Conservation (phyloP, 2,888 invertebrate species). For the Ophioninae sp. region DNA sequence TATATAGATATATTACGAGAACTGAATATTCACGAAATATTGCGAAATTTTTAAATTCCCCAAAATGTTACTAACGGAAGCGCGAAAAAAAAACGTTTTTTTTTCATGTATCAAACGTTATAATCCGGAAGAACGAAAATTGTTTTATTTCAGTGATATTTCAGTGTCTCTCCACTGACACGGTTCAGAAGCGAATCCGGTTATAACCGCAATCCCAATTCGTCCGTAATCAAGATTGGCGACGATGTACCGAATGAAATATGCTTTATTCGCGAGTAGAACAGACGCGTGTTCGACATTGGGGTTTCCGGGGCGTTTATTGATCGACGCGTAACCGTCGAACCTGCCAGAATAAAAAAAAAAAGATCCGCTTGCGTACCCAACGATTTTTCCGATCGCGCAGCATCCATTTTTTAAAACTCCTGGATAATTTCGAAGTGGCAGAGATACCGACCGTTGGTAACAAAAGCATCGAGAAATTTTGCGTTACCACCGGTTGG, state of each 20-base stretch:
- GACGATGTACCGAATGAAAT: conserved; percentile 2
- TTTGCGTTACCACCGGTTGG: neutral
- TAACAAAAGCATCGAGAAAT: neutral
- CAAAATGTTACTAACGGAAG: neutral
- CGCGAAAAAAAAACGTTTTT: neutral
- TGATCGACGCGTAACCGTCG: conserved; percentile 37
- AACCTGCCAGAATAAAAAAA: neutral
- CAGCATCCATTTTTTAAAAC: neutral
- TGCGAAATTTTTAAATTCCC: neutral
- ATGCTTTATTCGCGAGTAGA: conserved; percentile 17
- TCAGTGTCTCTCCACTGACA: conserved; percentile 46
- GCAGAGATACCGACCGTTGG: neutral
- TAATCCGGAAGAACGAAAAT: neutral
- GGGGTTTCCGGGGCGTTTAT: conserved; percentile 40
- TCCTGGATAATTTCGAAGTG: neutral
- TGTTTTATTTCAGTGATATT: conserved; percentile 42
- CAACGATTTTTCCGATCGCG: neutral
- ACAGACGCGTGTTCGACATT: conserved; percentile 47
- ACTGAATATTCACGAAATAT: neutral
- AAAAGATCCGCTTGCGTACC: neutral
- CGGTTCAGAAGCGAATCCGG: conserved; percentile 53
- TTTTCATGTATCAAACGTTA: neutral
- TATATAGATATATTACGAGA: neutral
- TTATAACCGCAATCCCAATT: conserved; percentile 54
- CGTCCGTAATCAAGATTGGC: conserved; percentile 45